phyloP scores from a whole-genome alignment of 2,797 vertebrate species.

The Hirundo rustica region DNA sequence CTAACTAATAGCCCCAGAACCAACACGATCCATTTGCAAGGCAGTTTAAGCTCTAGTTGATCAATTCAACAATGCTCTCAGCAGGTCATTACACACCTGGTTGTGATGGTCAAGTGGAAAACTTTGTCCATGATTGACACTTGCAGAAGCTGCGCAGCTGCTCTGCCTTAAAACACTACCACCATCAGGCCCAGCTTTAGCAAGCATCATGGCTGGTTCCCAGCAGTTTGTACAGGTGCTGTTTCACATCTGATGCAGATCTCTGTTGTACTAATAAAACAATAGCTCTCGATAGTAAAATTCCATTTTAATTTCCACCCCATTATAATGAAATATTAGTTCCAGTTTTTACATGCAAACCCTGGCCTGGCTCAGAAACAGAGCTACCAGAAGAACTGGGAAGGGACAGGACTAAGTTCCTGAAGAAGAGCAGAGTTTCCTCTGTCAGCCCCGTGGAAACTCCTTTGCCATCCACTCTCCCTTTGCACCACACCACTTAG shows the following conservation, averaged over 20 bases:
- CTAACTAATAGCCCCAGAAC: not conserved
- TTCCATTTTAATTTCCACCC: not conserved
- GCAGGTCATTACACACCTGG: accelerated
- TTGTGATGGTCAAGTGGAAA: accelerated
- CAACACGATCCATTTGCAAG: not conserved
- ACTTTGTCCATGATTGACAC: accelerated
- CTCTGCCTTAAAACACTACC: not conserved
- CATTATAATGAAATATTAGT: not conserved
- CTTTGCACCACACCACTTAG: not conserved
- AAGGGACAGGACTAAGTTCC: not conserved
- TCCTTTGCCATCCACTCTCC: accelerated
- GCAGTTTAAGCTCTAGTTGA: accelerated
- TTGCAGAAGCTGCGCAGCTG: not conserved
- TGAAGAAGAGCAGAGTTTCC: not conserved
- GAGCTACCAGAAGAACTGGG: not conserved
- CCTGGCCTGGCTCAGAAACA: not conserved
- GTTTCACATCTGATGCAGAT: too few species aligned
- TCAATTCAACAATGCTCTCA: accelerated
- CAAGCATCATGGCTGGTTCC: accelerated
- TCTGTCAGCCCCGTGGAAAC: accelerated
- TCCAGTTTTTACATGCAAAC: not conserved
- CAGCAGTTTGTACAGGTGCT: not conserved
- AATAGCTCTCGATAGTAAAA: accelerated
- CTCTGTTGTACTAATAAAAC: not conserved
- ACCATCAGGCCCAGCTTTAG: accelerated